Percentiles rank a stretch among this genome's conserved stretches.
Conservation (phyloP, 2,888 invertebrate species). For the Gasteruption jaculator region DNA sequence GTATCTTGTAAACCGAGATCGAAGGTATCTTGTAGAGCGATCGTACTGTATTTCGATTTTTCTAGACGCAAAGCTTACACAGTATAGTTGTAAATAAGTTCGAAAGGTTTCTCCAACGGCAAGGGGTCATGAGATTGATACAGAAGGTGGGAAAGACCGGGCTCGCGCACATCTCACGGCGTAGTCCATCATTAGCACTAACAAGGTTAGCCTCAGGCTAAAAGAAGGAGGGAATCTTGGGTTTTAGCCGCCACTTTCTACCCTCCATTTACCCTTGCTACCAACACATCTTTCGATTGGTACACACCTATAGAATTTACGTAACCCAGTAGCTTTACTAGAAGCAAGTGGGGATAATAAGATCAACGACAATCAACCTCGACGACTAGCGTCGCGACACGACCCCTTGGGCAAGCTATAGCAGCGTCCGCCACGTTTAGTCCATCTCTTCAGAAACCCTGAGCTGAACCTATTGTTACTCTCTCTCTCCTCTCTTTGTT, state of each 20-base stretch:
- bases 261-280: no score
- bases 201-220: slow-evolving; percentile 45
- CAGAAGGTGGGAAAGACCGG: no score
- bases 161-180: slow-evolving; percentile 34
- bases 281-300: no score
- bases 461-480: slow-evolving; percentile 19
- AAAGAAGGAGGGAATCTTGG: slow-evolving; percentile 20
- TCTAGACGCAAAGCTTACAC: no score
- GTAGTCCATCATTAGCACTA: slow-evolving; percentile 45
- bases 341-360: slow-evolving; percentile 45
- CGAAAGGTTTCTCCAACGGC: no score
- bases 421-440: slow-evolving; percentile 45
- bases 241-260: no score
- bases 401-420: slow-evolving; percentile 37
- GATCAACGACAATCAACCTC: slow-evolving; percentile 49
- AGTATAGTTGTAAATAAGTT: no score
- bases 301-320: no score
- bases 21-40: no score
- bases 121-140: no score
- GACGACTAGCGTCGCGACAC: slow-evolving; percentile 30
- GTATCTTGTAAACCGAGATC: no score
- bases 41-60: no score
- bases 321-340: slow-evolving; percentile 25
- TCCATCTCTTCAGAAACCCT: slow-evolving; percentile 34
- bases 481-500: slow-evolving; percentile 9